phyloP scores from a whole-genome alignment of 2,797 vertebrate genomes.

The Myotis daubentonii region DNA sequence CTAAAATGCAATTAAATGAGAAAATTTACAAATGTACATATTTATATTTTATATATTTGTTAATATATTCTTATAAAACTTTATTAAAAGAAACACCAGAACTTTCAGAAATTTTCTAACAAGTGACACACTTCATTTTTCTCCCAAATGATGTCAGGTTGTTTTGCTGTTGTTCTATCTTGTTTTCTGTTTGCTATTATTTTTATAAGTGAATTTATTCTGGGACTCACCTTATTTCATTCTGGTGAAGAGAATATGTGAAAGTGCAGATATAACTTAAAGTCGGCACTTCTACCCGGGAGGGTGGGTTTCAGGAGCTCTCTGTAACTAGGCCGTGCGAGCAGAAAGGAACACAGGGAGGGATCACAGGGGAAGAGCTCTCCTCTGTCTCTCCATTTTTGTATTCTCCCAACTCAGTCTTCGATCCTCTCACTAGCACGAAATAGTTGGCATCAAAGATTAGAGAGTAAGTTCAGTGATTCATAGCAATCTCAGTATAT shows the following conservation, averaged over 20 bases:
- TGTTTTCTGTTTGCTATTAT: background rate
- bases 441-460: background rate
- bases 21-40: background rate
- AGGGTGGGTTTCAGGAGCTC: background rate
- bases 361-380: background rate
- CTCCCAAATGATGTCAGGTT: background rate
- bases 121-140: background rate
- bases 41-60: background rate
- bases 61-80: background rate
- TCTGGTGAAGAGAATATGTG: background rate
- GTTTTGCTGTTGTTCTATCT: background rate
- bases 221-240: background rate
- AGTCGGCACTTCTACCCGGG: background rate
- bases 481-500: background rate
- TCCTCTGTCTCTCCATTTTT: background rate
- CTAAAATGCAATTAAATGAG: conserved; percentile 21
- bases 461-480: background rate
- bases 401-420: background rate
- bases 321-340: background rate
- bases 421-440: background rate
- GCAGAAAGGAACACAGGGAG: background rate
- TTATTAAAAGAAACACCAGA: background rate
- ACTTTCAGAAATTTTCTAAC: conserved; percentile 25
- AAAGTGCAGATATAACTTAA: background rate
- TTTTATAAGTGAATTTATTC: background rate